Evolutionary conservation across 2,797 vertebrate genomes (phyloP).

Genomic region (Chelmon rostratus): DNA sequence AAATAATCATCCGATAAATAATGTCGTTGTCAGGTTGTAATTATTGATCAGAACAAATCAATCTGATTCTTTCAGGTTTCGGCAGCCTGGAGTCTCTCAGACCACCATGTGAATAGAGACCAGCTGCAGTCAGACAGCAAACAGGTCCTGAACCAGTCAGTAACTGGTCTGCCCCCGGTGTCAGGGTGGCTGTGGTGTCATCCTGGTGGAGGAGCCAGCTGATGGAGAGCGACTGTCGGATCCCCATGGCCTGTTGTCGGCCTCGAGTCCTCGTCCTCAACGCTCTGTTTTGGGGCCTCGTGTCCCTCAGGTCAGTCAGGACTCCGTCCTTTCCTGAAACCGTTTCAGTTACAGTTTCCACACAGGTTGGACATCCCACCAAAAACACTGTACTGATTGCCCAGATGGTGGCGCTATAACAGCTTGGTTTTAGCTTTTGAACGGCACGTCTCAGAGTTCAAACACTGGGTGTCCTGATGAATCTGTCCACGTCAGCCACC

Average conservation of each 20-base stretch:
- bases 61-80: constrained; percentile 19
- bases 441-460: too few species aligned
- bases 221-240: constrained; percentile 87
- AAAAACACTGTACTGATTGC: too few species aligned
- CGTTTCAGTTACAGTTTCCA: too few species aligned
- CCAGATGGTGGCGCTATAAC: too few species aligned
- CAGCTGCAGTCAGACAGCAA: neutral
- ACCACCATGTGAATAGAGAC: constrained; percentile 11
- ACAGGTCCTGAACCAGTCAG: constrained; percentile 1
- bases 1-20: too few species aligned
- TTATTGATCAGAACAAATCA: neutral
- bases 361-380: too few species aligned
- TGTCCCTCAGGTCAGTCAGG: constrained; percentile 83
- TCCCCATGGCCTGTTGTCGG: constrained; percentile 82
- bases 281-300: constrained; percentile 86
- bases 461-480: too few species aligned
- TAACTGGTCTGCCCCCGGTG: neutral
- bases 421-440: too few species aligned
- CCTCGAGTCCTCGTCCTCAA: constrained; percentile 83
- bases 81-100: neutral
- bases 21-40: too few species aligned
- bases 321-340: too few species aligned
- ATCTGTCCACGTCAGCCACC: too few species aligned
- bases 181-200: constrained; percentile 52
- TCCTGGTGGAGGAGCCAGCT: constrained; percentile 54